Conservation (phyloP, 2,113 vertebrate genomes). For the Hymenochirus boettgeri region DNA sequence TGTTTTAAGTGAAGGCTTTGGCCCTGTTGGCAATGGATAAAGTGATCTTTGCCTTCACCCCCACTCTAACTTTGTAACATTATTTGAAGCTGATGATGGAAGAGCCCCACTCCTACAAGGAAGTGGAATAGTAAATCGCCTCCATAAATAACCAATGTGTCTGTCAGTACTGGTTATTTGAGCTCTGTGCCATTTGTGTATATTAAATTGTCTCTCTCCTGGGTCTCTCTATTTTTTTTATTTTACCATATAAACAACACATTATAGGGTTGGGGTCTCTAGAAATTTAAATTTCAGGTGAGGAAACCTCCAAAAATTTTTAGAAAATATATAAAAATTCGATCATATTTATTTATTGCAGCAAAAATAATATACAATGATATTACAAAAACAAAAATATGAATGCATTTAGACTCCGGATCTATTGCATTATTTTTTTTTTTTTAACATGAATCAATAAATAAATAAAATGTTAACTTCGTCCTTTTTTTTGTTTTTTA, state of each 20-base stretch:
- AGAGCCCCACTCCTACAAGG: slow-evolving; percentile 43
- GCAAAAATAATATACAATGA: slow-evolving; percentile 93
- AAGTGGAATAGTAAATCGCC: slow-evolving; percentile 64
- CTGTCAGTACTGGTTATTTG: slow-evolving; percentile 73
- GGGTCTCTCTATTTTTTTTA: too few species aligned
- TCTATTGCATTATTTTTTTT: slow-evolving; percentile 81
- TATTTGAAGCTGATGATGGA: slow-evolving; percentile 34
- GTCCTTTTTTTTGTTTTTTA: too few species aligned
- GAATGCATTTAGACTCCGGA: slow-evolving; percentile 92
- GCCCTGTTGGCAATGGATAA: slow-evolving; percentile 7
- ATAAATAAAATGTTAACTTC: slow-evolving; percentile 93
- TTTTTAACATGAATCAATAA: slow-evolving; percentile 83
- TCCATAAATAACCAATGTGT: slow-evolving; percentile 59
- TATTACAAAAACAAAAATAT: slow-evolving; percentile 98
- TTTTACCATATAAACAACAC: slow-evolving; percentile 60
- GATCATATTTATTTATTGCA: slow-evolving; percentile 91
- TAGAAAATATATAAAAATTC: too few species aligned
- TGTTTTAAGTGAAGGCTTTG: slow-evolving; percentile 1
- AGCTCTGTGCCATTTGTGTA: slow-evolving; percentile 66
- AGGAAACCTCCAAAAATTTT: too few species aligned
- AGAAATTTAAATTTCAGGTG: too few species aligned
- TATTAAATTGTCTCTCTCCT: slow-evolving; percentile 55
- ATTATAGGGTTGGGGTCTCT: too few species aligned
- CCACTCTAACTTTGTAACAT: neutral
- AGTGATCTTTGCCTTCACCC: neutral